These are phyloP conservation scores for Aradophagus sp. DNA, from an alignment of 1,140 invertebrate genomes.

Conservation along the genomic window DNA sequence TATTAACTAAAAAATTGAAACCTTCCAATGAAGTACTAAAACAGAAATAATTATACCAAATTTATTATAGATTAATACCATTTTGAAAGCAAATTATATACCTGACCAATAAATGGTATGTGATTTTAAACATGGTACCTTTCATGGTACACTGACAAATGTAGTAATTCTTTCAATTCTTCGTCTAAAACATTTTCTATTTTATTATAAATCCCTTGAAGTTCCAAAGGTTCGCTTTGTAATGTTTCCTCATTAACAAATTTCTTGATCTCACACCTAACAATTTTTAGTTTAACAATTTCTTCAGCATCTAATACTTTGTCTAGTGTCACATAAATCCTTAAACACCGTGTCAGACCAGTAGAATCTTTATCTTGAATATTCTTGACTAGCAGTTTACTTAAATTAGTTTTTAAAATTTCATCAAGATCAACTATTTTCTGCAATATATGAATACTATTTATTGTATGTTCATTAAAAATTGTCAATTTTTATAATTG, in stretches of 20 bases:
- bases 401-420: constrained; percentile 77
- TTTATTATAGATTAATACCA: too few relatives aligned
- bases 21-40: constrained; percentile 77
- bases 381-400: constrained; percentile 78
- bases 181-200: constrained; percentile 83
- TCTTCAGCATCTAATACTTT: constrained; percentile 83
- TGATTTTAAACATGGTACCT: too few relatives aligned
- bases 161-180: constrained; percentile 78
- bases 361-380: constrained; percentile 76
- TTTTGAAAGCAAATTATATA: too few relatives aligned
- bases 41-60: too few relatives aligned
- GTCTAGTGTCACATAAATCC: constrained; percentile 81
- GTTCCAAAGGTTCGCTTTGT: constrained; percentile 81
- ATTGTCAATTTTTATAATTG: too few relatives aligned
- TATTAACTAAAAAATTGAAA: constrained; percentile 91
- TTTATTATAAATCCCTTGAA: constrained; percentile 84
- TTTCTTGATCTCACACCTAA: constrained; percentile 82
- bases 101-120: too few relatives aligned
- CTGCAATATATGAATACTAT: constrained; percentile 27
- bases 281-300: constrained; percentile 81
- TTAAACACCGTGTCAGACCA: constrained; percentile 78
- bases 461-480: too few relatives aligned
- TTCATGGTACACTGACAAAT: constrained; percentile 78
- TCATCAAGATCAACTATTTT: constrained; percentile 75
- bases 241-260: constrained; percentile 85